Base-by-base conservation (phyloP, 1,140 invertebrate species). In the Drosophila bipectinata region DNA sequence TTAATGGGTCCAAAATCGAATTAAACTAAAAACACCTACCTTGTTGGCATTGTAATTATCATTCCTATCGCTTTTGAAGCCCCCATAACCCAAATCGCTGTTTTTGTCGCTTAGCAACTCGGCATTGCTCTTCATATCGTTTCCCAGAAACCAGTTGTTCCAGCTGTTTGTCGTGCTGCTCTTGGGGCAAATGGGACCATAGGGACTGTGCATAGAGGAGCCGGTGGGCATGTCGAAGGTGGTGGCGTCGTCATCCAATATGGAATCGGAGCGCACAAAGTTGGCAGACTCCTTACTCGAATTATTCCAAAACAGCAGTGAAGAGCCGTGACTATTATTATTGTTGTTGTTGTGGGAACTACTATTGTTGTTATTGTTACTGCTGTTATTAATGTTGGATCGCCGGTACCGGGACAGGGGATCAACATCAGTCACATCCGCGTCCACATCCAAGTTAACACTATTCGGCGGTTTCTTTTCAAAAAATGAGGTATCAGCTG, bases 131-230 rank as follows among this genome's bases (percentile, higher is more conserved):
- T 68, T 81, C 30, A 48, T 24, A 45, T 69, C 83, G 41, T 83
- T 71, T 32, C 77, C 82, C 47, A 76, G 58, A 14, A 78, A 14
- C 82, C 82, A 87, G 37, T 71, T 75, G 37, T 82, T 72, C 83
- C 83, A 82, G 24, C 67, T 75, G 34, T 28, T 72, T 18, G 12
- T 28, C 2, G 59, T 93, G 24, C 69, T 68, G 26, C 74, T 93
- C 84, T 95, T 92, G 67, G 96, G 93, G n/a, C 95, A 96, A 69
- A 97, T 97, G 1, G 96, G 96, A 10, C 96, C 96, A 84, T 95
- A 97, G 92, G 96, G 96, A 79, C 94, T 96, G 24, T 79, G 72
- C 15, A 89, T 57, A 1, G 80, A 64, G 14, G 77, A 71, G 15
- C 94, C 94, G 15, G 94, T 90, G 21, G 95, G 94, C 14, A 94